Percentiles rank a stretch among this genome's conserved stretches.
phyloP scores from a whole-genome alignment of 2,888 invertebrate genomes.

The Dicyrtoma fusca region DNA sequence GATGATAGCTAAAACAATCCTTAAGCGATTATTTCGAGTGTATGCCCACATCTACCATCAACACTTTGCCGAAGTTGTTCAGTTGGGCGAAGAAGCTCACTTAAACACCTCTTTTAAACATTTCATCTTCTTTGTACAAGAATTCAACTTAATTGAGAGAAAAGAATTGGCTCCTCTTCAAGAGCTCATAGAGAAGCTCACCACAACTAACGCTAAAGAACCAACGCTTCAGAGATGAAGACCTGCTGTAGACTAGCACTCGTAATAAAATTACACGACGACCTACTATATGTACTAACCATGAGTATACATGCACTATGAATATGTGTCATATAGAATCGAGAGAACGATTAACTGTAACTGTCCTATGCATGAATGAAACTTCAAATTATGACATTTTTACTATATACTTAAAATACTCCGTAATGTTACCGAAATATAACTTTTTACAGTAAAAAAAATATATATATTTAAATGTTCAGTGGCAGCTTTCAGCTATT shows the following conservation, averaged over 20 bases:
- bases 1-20: constrained; percentile 94
- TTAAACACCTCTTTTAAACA: constrained; percentile 99
- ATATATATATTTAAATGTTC: no score
- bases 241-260: background rate
- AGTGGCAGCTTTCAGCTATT: no score
- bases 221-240: constrained; percentile 46
- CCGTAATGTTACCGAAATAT: no score
- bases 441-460: no score
- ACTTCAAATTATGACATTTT: background rate
- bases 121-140: constrained; percentile 98
- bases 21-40: constrained; percentile 96
- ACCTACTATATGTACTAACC: background rate
- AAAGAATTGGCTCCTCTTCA: constrained; percentile 95
- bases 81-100: constrained; percentile 97
- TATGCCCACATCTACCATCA: constrained; percentile 99
- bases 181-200: constrained; percentile 94
- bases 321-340: background rate
- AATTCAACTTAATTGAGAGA: constrained; percentile 95
- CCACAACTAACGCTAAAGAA: constrained; percentile 64
- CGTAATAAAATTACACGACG: background rate
- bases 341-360: background rate
- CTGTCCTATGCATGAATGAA: background rate
- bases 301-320: background rate
- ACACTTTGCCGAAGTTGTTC: constrained; percentile 97
- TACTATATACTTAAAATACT: no score